Percentiles rank a stretch among this genome's conserved stretches.
Conservation (phyloP, 1,140 invertebrate genomes). For the Chelonus insularis region DNA sequence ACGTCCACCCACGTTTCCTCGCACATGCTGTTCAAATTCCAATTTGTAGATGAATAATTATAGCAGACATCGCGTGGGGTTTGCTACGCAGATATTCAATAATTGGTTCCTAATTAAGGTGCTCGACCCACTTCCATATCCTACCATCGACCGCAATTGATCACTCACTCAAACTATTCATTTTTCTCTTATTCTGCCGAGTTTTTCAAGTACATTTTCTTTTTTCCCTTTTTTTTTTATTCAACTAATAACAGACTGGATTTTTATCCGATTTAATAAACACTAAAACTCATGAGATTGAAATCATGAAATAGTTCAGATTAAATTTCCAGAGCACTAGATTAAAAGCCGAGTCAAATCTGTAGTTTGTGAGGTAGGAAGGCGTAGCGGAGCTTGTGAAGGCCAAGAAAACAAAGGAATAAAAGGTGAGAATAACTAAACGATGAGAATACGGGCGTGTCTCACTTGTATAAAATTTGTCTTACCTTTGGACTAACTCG, state of each 20-base stretch:
- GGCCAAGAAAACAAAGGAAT: background rate
- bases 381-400: background rate
- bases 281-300: background rate
- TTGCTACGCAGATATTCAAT: conserved; percentile 38
- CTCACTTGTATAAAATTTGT: conserved; percentile 47
- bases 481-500: conserved; percentile 22
- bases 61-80: conserved; percentile 23
- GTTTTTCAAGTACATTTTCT: background rate
- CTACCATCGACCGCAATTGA: conserved; percentile 3
- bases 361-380: background rate
- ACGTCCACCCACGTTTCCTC: conserved; percentile 3
- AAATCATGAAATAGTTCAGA: conserved; percentile 1
- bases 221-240: background rate
- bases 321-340: background rate
- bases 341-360: background rate
- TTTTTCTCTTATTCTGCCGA: conserved; percentile 3
- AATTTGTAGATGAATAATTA: conserved; percentile 36
- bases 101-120: conserved; percentile 49
- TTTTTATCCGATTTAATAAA: background rate
- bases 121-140: conserved; percentile 41
- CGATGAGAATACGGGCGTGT: conserved; percentile 24
- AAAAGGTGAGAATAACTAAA: conserved; percentile 9
- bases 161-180: conserved; percentile 7
- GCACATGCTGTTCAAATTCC: conserved; percentile 22
- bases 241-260: background rate